phyloP scores from a whole-genome alignment of 1,140 invertebrate species.

The Achatina immaculata region DNA sequence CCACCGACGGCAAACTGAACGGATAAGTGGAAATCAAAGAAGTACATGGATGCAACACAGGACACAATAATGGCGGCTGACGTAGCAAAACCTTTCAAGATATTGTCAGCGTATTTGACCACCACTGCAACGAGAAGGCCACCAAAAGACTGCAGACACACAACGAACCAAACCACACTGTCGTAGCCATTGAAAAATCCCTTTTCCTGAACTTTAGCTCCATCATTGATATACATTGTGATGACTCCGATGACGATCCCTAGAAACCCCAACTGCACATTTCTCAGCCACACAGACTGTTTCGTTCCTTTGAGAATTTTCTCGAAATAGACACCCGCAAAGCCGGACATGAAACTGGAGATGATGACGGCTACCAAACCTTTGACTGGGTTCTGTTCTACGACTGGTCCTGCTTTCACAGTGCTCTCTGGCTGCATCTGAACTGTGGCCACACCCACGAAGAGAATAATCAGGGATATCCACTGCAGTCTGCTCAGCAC shows the following conservation, averaged over 20 bases:
- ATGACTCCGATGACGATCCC: slow-evolving; percentile 73
- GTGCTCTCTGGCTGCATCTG: slow-evolving; percentile 54
- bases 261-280: slow-evolving; percentile 76
- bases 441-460: slow-evolving; percentile 84
- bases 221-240: slow-evolving; percentile 73
- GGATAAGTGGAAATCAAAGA: slow-evolving; percentile 91
- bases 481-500: slow-evolving; percentile 86
- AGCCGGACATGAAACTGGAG: slow-evolving; percentile 94
- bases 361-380: slow-evolving; percentile 89
- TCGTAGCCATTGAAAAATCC: slow-evolving; percentile 75
- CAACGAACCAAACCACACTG: slow-evolving; percentile 71
- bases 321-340: slow-evolving; percentile 98
- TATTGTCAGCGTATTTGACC: slow-evolving; percentile 75
- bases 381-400: slow-evolving; percentile 76
- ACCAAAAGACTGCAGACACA: slow-evolving; percentile 71
- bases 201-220: slow-evolving; percentile 61
- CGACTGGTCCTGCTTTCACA: not conserved
- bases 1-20: slow-evolving; percentile 89
- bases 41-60: slow-evolving; percentile 91
- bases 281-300: slow-evolving; percentile 87
- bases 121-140: slow-evolving; percentile 73
- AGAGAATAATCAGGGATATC: slow-evolving; percentile 86
- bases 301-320: slow-evolving; percentile 93
- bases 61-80: slow-evolving; percentile 83
- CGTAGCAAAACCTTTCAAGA: slow-evolving; percentile 73